phyloP scores from a whole-genome alignment of 2,797 vertebrate genomes.

The Argyrosomus regius region DNA sequence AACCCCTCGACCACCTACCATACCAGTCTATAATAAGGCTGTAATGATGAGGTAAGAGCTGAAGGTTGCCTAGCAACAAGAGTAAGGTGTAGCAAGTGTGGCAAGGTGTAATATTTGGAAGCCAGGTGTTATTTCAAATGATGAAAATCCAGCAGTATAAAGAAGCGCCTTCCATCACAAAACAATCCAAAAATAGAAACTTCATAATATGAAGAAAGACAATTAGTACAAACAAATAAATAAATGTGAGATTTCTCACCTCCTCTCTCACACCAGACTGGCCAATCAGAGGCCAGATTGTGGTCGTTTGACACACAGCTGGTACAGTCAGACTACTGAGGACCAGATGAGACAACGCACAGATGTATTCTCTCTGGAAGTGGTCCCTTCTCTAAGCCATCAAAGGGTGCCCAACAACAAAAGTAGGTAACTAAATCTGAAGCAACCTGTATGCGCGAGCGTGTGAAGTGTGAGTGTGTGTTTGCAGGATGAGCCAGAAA shows the following conservation, averaged over 20 bases:
- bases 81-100: constrained; percentile 81
- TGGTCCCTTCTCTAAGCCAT: constrained; percentile 3
- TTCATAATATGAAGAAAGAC: constrained; percentile 16
- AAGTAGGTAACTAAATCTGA: constrained; percentile 38
- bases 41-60: constrained; percentile 75
- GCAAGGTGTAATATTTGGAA: constrained; percentile 79
- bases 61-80: constrained; percentile 86
- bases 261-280: constrained; percentile 10
- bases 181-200: constrained; percentile 34
- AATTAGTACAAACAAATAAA: neutral
- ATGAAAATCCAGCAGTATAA: constrained; percentile 65
- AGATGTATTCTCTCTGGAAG: constrained; percentile 17
- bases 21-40: constrained; percentile 72
- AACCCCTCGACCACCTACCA: constrained; percentile 62
- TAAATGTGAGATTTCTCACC: neutral
- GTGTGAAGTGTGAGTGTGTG: constrained; percentile 20
- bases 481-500: constrained; percentile 58
- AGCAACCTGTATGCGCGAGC: constrained; percentile 32
- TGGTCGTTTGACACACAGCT: constrained; percentile 52
- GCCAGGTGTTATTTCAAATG: constrained; percentile 79
- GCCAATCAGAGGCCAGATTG: constrained; percentile 45
- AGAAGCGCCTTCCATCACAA: constrained; percentile 36
- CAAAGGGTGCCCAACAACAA: constrained; percentile 29
- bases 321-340: constrained; percentile 9
- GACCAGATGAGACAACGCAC: constrained; percentile 24